Evolutionary conservation across 1,140 invertebrate genomes (phyloP), one percentile per base, ranked within the genome.

Genomic region (Kradibia gibbosae): DNA sequence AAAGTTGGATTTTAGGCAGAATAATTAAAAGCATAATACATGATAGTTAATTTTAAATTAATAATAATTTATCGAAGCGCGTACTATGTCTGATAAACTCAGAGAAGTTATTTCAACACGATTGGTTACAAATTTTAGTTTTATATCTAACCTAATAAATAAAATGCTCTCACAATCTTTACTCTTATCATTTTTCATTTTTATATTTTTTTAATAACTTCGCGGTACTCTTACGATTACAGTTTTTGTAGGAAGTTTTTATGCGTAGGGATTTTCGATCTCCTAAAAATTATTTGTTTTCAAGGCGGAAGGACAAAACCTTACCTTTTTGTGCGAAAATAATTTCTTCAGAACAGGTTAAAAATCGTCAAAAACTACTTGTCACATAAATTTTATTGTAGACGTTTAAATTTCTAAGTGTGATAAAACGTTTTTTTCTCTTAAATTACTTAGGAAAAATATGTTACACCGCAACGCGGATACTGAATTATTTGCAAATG

Each of bases 401-500:
- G 15, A 3, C 25, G 34, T 25, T 25, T 25, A 13, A n/a, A 31
- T 62, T 67, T 48, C n/a, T 25, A 34, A 20, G 60, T 7, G 28
- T 25, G 25, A 39, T 34, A 8, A 39, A 36, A 15, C 31, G 55
- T 76, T 76, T 62, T 62, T 8, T 36, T 4, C 36, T 76, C 25
- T 25, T 11, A 20, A 34, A 25, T 13, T 57, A 34, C 17, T 17
- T 25, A 42, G 17, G 8, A 65, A 65, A 39, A 8, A 45, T 34
- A 31, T n/a, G 11, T 39, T 70, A 28, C 17, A 4, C 13, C 42
- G 25, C 22, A 50, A 13, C 31, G 72, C 22, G 31, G 31, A 53
- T 70, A 28, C 77, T 79, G 62, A 79, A 79, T 79, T 79, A 79
- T 79, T 71, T 34, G 34, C 67, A 36, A 13, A 11, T 8, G 8